Base-by-base conservation (phyloP, 2,113 vertebrate genomes). In the Monarcha castaneiventris region DNA sequence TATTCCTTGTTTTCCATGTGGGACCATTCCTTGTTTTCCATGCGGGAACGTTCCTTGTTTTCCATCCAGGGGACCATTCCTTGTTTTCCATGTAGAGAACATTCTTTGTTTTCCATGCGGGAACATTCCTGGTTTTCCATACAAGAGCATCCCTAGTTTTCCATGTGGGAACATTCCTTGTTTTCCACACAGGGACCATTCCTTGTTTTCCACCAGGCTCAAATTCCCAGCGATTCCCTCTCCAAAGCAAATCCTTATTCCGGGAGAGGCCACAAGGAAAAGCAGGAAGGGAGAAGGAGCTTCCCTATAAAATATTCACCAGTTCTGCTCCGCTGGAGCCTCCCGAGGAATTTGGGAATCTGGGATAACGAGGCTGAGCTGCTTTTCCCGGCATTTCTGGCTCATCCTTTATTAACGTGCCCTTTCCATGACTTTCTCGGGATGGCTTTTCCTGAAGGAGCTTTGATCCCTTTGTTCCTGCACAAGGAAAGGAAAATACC, bases 231-330 rank as follows among this genome's bases (percentile, higher is more conserved):
- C 10, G 68, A 80, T 91, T 94, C 94, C 90, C 90, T 76, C 68
- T 64, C 25, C 84, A 68, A 83, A 84, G 37, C 84, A 64, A 87
- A 59, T 79, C 68, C 35, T 85, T 58, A 16, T 54, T 56, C 89
- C 6, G 2, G 72, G 27, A 85, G 62, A 61, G 32, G 58, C 22
- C 73, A 61, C 20, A 6, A 66, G 66, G 89, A 88, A 67, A 74
- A 71, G 52, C 5, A 1, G 32, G 49, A 61, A 79, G 62, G 51
- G 89, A 48, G 63, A 63, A 84, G 92, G 92, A 94, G 89, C 89
- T 95, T 76, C 95, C 75, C 39, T 84, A 94, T 95, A 35, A 90
- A 95, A 95, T 79, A 95, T 96, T 96, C 75, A 92, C 78, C 21
- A 23, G 43, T 46, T 88, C 64, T 55, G 52, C 68, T 74, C 72